These are phyloP conservation scores for Puntigrus tetrazona DNA, from an alignment of 2,113 vertebrate genomes.

Conservation along the genomic window DNA sequence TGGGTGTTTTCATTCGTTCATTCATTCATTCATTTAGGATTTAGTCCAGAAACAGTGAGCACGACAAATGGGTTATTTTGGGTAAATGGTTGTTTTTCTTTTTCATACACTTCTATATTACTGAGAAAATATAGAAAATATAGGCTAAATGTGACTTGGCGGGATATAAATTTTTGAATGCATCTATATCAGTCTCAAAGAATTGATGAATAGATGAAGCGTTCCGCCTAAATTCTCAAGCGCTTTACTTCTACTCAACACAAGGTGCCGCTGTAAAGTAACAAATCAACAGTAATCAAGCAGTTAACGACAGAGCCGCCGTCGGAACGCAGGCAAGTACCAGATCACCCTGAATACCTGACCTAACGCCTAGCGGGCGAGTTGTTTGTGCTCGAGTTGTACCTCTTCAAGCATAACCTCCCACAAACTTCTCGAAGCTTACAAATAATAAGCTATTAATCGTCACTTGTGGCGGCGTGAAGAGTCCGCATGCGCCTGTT, in stretches of 20 bases:
- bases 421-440: not conserved
- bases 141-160: not conserved
- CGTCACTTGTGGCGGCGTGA: not conserved
- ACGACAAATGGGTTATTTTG: no score
- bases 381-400: not conserved
- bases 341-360: not conserved
- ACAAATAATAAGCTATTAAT: not conserved
- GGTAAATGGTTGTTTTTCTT: no score
- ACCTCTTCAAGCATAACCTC: not conserved
- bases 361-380: not conserved
- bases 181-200: not conserved
- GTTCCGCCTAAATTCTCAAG: not conserved
- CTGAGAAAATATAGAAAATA: not conserved
- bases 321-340: not conserved
- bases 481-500: not conserved
- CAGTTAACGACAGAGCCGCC: not conserved
- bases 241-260: constrained; percentile 15
- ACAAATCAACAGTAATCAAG: constrained; percentile 6
- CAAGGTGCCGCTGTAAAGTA: constrained; percentile 27
- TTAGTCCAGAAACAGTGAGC: not conserved
- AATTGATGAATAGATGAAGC: not conserved
- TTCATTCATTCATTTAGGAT: not conserved
- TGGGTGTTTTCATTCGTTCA: not conserved
- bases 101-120: not conserved
- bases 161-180: not conserved